Base-by-base conservation (phyloP, 2,797 vertebrate genomes). In the Bufotes viridis region DNA sequence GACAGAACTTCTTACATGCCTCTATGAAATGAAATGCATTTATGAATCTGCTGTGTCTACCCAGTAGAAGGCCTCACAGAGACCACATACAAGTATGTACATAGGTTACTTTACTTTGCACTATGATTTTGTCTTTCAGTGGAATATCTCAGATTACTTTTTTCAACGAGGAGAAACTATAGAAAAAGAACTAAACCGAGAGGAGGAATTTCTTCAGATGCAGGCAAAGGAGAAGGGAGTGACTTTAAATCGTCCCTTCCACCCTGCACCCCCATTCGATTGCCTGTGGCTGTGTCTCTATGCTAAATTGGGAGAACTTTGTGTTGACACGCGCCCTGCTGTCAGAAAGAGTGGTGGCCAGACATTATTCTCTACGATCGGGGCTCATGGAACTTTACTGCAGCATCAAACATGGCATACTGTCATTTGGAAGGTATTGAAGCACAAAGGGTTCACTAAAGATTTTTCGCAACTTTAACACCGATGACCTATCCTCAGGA, bases 111-210 rank as follows among this genome's bases (percentile, higher is more conserved):
- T 61, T 26, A 6, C 49, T 26, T 72, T 78, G 69, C 86, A 87
- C 11, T n/a, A 2, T 90, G 29, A 7, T 24, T n/a, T 81, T 94
- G 91, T 69, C 84, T 93, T 93, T 60, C 93, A 99, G 98, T 99
- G 98, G 98, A 99, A 99, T 94, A 99, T 99, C 95, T 99, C 98
- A 0, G 98, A 99, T 94, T 99, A 99, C 94, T 99, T 99, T 95
- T 99, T 98, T 93, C 98, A 99, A 96, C 95, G 98, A 92, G 97
- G 98, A 3, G 98, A 99, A 91, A 94, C 94, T 89, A 99, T 99
- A 94, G 98, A 97, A 67, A 96, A 97, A 88, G 98, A 99, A 89
- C 90, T 99, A 88, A 97, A 96, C 90, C 95, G 93, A 88, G 98
- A 99, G 93, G 98, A 99, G 92, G 96, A 95, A 20, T 89, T 94